Evolutionary conservation across 2,888 invertebrate species (phyloP).

Genomic region (Vanessa cardui): DNA sequence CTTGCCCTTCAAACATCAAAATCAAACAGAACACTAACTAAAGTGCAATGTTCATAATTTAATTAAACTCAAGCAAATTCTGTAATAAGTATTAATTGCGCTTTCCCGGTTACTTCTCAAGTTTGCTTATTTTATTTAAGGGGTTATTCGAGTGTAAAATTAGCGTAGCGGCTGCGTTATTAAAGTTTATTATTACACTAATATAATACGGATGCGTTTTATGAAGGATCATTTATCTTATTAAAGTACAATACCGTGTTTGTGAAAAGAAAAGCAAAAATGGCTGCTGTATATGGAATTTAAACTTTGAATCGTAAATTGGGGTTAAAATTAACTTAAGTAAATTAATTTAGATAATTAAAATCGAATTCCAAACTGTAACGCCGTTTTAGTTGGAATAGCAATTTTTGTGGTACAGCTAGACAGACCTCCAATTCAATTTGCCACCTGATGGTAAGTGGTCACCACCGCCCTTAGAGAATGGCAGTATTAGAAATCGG

Average conservation of each 20-base stretch:
- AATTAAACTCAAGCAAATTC: slow-evolving; percentile 31
- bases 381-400: too few species aligned
- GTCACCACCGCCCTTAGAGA: too few species aligned
- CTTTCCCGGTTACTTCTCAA: slow-evolving; percentile 28
- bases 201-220: slow-evolving; percentile 4
- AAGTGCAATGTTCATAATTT: slow-evolving; percentile 17
- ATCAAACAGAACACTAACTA: slow-evolving; percentile 13
- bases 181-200: slow-evolving; percentile 19
- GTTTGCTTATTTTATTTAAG: slow-evolving; percentile 17
- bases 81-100: slow-evolving; percentile 36
- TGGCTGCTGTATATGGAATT: too few species aligned
- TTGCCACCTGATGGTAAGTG: too few species aligned
- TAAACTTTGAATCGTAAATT: too few species aligned
- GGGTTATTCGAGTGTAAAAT: slow-evolving; percentile 21
- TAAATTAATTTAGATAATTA: too few species aligned
- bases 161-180: slow-evolving; percentile 2
- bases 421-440: too few species aligned
- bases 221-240: background rate
- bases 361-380: too few species aligned
- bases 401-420: too few species aligned
- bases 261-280: background rate
- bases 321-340: too few species aligned
- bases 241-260: background rate
- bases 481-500: too few species aligned
- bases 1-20: background rate